These are phyloP conservation scores for Cydia splendana DNA, from an alignment of 1,140 invertebrate species.

Conservation along the genomic window DNA sequence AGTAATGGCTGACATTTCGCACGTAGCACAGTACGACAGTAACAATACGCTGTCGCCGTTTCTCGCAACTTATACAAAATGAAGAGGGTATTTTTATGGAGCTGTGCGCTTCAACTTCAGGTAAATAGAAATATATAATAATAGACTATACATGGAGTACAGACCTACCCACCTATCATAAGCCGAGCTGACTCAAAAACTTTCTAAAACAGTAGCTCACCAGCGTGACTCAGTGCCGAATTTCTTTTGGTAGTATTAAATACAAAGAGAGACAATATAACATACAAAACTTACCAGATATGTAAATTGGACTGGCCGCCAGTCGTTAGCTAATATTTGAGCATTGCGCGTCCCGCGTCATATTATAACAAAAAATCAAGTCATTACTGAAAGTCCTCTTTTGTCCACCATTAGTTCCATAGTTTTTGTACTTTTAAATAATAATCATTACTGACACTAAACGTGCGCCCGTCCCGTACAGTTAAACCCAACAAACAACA, in stretches of 20 bases:
- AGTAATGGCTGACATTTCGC: conserved; percentile 2
- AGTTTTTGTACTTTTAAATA: background rate
- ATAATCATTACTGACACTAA: background rate
- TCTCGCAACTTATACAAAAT: background rate
- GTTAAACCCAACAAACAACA: background rate
- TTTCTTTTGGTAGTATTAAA: too few species aligned
- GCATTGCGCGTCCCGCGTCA: too few species aligned
- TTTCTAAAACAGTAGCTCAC: too few species aligned
- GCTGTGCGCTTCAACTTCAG: background rate
- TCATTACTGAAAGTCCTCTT: background rate
- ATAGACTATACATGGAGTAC: too few species aligned
- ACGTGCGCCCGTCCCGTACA: background rate
- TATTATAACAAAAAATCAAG: too few species aligned
- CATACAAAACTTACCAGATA: background rate
- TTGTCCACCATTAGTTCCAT: background rate
- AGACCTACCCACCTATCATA: too few species aligned
- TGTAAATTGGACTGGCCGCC: background rate
- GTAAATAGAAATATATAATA: background rate
- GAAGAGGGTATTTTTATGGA: background rate
- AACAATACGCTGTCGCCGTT: background rate
- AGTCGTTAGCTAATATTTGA: background rate
- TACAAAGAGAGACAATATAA: too few species aligned
- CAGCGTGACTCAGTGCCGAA: too few species aligned
- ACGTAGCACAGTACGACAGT: background rate
- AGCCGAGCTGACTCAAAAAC: too few species aligned